Percentiles rank a stretch among this genome's conserved stretches.
Conservation (phyloP, 1,140 invertebrate species). For the Teleopsis dalmanni region DNA sequence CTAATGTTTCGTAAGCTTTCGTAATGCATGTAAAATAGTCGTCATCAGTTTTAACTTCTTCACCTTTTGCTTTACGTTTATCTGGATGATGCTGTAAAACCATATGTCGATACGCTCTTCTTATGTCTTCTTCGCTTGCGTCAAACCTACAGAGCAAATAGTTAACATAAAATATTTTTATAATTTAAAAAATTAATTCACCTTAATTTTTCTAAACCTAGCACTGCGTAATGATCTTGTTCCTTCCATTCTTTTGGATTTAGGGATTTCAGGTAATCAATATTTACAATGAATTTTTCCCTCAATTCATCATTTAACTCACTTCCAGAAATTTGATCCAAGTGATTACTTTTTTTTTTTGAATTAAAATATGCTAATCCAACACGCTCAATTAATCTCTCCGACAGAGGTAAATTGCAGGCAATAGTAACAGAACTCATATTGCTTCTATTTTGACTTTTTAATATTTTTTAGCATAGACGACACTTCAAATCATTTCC, state of each 20-base stretch:
- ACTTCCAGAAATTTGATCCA: conserved; percentile 28
- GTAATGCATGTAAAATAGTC: conserved; percentile 99
- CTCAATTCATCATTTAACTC: conserved; percentile 24
- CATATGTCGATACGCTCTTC: conserved; percentile 84
- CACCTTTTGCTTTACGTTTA: conserved; percentile 83
- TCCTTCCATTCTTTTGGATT: conserved; percentile 97
- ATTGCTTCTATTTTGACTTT: too few species aligned
- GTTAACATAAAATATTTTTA: background rate
- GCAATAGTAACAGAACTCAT: too few species aligned
- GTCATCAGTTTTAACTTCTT: conserved; percentile 74
- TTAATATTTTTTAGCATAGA: too few species aligned
- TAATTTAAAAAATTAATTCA: conserved; percentile 27
- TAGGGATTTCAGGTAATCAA: conserved; percentile 75
- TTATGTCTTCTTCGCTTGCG: conserved; percentile 87
- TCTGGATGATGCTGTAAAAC: conserved; percentile 97
- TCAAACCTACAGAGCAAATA: conserved; percentile 43
- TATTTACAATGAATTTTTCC: conserved; percentile 65
- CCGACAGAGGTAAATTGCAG: too few species aligned
- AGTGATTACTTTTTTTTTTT: conserved; percentile 27
- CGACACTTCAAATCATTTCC: too few species aligned
- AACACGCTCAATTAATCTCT: conserved; percentile 50
- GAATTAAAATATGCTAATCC: conserved; percentile 31
- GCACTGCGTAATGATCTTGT: conserved; percentile 92
- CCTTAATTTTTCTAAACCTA: conserved; percentile 77
- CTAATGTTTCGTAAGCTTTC: conserved; percentile 78